These are phyloP conservation scores for Glareola pratincola DNA, from an alignment of 2,113 vertebrate species.

Conservation along the genomic window DNA sequence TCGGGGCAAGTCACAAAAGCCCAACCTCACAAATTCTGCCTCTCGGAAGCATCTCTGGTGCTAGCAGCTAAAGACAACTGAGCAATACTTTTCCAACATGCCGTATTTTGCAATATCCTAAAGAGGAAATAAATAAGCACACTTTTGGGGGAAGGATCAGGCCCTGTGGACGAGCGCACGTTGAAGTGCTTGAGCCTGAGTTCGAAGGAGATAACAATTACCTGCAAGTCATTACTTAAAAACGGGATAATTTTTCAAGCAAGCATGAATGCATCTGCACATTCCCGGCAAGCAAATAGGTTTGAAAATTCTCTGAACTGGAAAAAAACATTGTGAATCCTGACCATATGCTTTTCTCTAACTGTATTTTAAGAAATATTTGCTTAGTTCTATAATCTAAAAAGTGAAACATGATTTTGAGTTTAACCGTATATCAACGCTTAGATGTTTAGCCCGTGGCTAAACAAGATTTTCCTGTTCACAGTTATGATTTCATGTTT, in stretches of 20 bases:
- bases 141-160: background rate
- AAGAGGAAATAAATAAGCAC: background rate
- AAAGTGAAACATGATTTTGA: background rate
- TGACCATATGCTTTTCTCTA: background rate
- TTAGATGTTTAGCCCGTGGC: slow-evolving; percentile 14
- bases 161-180: background rate
- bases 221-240: slow-evolving; percentile 35
- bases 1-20: background rate
- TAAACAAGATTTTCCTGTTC: slow-evolving; percentile 37
- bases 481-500: background rate
- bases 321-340: background rate
- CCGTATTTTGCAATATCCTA: fast-evolving
- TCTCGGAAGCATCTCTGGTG: fast-evolving
- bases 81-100: fast-evolving
- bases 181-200: background rate
- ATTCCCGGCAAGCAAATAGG: slow-evolving; percentile 2
- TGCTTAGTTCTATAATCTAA: background rate
- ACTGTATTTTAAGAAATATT: background rate
- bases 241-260: slow-evolving; percentile 19
- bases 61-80: fast-evolving
- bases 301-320: background rate
- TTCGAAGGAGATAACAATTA: background rate
- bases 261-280: background rate
- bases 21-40: background rate
- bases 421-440: background rate